Percentiles rank a stretch among this genome's conserved stretches.
Conservation (phyloP, 2,113 vertebrate genomes). For the Sinocyclocheilus grahami region DNA sequence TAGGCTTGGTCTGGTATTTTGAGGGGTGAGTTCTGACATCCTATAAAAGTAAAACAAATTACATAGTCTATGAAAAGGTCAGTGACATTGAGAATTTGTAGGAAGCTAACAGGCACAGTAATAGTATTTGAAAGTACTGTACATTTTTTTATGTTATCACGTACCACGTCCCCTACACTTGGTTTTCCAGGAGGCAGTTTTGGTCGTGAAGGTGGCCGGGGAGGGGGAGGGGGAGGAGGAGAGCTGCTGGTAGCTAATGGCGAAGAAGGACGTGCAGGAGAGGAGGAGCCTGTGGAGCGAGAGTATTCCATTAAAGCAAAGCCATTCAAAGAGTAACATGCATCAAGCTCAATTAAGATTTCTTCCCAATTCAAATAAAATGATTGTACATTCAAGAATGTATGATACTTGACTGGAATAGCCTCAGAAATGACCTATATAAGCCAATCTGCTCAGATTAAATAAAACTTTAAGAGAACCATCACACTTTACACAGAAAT, state of each 20-base stretch:
- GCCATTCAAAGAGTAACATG: conserved; percentile 15
- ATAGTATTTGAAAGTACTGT: background rate
- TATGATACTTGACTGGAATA: conserved; percentile 2
- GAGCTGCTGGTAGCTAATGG: conserved; percentile 79
- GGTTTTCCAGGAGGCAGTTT: conserved; percentile 93
- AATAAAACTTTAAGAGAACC: background rate
- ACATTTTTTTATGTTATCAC: conserved; percentile 54
- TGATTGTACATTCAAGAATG: background rate
- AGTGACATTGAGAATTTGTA: background rate
- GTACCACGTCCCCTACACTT: conserved; percentile 81
- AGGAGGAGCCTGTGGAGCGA: conserved; percentile 82
- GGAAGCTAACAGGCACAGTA: background rate
- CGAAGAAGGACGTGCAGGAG: conserved; percentile 85
- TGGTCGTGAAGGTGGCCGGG: conserved; percentile 87
- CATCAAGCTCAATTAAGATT: background rate
- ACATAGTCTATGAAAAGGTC: background rate
- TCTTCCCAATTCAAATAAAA: background rate
- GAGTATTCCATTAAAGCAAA: conserved; percentile 41
- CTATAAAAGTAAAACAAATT: background rate
- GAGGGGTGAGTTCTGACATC: background rate
- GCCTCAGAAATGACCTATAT: background rate
- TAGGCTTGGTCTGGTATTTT: background rate
- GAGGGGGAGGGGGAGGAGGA: conserved; percentile 87
- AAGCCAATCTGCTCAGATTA: background rate
- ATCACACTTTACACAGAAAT: background rate